A percentile compares a stretch with the other conserved stretches of the same genome.
phyloP scores from a whole-genome alignment of 2,888 invertebrate genomes.

The Eucera pruinosa region DNA sequence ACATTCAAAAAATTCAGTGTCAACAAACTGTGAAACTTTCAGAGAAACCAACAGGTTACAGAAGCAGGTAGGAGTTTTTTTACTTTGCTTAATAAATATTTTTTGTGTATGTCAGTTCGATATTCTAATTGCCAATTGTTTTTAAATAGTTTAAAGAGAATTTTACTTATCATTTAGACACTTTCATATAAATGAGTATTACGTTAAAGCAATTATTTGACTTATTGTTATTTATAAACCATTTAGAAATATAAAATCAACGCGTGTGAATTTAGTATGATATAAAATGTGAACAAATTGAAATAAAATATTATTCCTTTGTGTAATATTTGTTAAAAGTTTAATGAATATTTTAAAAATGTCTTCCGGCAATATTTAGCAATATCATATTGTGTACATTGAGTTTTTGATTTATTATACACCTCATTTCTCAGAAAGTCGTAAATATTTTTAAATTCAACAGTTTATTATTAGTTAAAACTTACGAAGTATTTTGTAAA shows the following conservation, averaged over 20 bases:
- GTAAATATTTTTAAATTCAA: too few species aligned
- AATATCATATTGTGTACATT: too few species aligned
- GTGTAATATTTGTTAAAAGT: too few species aligned
- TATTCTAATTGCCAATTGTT: not conserved
- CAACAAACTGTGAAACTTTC: slow-evolving; percentile 16
- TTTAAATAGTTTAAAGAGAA: not conserved
- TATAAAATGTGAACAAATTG: not conserved
- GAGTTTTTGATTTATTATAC: too few species aligned
- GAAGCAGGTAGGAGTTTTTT: slow-evolving; percentile 23
- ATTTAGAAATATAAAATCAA: not conserved
- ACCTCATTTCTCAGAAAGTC: too few species aligned
- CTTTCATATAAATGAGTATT: not conserved
- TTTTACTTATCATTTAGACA: not conserved
- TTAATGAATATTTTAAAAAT: too few species aligned
- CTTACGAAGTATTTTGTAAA: not conserved
- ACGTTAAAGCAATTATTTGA: not conserved
- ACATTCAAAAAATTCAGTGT: slow-evolving; percentile 41
- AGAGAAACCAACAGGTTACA: not conserved
- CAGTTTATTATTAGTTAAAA: too few species aligned
- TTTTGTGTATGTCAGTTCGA: not conserved
- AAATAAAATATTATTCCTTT: too few species aligned
- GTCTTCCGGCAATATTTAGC: too few species aligned
- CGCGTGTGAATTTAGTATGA: not conserved
- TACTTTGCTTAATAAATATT: not conserved
- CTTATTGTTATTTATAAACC: not conserved